Evolutionary conservation across 2,888 invertebrate genomes (phyloP).

Genomic region (Cyclophora punctaria): DNA sequence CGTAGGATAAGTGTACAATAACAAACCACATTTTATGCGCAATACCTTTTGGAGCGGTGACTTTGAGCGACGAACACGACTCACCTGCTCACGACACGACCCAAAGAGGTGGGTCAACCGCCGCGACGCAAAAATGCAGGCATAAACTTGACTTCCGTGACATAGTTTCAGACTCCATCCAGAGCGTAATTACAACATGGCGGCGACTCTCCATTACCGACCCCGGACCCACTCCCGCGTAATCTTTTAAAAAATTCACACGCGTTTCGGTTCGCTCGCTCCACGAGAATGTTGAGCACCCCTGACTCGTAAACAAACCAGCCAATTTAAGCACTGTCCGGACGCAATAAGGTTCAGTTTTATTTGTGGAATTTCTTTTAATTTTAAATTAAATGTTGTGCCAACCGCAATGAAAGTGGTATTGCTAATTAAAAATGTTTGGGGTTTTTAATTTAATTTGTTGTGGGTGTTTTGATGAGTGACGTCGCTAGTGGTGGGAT

Average conservation of each 20-base stretch:
- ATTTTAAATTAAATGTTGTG: slow-evolving; percentile 28
- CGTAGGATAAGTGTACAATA: too few relatives aligned
- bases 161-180: slow-evolving; percentile 33
- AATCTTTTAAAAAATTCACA: slow-evolving; percentile 68
- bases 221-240: slow-evolving; percentile 45
- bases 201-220: slow-evolving; percentile 43
- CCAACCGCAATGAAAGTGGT: slow-evolving; percentile 40
- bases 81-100: neutral
- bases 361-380: slow-evolving; percentile 17
- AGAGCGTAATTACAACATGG: slow-evolving; percentile 45
- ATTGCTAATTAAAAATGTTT: slow-evolving; percentile 45
- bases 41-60: too few relatives aligned
- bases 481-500: neutral
- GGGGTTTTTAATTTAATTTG: slow-evolving; percentile 23
- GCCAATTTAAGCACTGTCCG: slow-evolving; percentile 20
- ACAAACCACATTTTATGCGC: too few relatives aligned
- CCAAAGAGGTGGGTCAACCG: slow-evolving; percentile 5
- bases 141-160: slow-evolving; percentile 32
- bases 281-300: slow-evolving; percentile 31
- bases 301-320: slow-evolving; percentile 19
- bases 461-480: slow-evolving; percentile 3
- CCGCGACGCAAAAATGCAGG: slow-evolving; percentile 3
- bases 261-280: slow-evolving; percentile 35
- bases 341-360: slow-evolving; percentile 19
- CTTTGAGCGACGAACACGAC: too few relatives aligned